Base-by-base conservation (phyloP, 2,113 vertebrate species). In the Isurus oxyrinchus region DNA sequence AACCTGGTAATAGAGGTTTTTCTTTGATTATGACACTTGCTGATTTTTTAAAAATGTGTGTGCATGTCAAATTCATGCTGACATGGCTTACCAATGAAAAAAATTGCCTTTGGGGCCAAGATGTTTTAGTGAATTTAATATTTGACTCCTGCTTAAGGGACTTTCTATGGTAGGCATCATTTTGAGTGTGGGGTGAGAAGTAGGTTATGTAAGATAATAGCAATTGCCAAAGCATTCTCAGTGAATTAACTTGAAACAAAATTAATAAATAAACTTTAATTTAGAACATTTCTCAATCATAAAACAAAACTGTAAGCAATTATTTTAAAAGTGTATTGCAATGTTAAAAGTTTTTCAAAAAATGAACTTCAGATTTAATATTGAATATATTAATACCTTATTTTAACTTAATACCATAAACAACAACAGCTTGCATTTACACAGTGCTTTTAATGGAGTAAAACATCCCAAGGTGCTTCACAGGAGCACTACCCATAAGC, bases 221-320 rank as follows among this genome's bases (percentile, higher is more conserved):
- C 44, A n/a, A 87, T 44, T 49, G 84, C 44, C 84, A 87, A 87
- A 23, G 84, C 6, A 6, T 21, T 53, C 84, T 27, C 84, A 87
- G 84, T 87, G 84, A 87, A 87, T 87, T 87, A 53, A 87, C 53
- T 53, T 87, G n/a, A 16, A 87, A 53, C 84, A 53, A 87, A 87
- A 87, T 87, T 44, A 87, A 87, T 87, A 87, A 87, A 53, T 49
- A 53, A 87, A 87, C 81, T 76, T 49, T 49, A 87, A 87, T 87
- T 23, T 53, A 49, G 49, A 53, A 87, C 84, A 87, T 86, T 44
- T 86, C 16, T 40, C 81, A 86, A 86, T 86, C 40, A 49, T 86
- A 19, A 86, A 86, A 86, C 40, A 86, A 44, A 81, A 86, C 14
- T 86, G 40, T 44, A 44, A 44, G 40, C 40, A 44, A 86, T 44